A percentile compares a stretch with the other conserved stretches of the same genome.
phyloP scores from a whole-genome alignment of 2,888 invertebrate genomes.

The Phyto melanocephala region DNA sequence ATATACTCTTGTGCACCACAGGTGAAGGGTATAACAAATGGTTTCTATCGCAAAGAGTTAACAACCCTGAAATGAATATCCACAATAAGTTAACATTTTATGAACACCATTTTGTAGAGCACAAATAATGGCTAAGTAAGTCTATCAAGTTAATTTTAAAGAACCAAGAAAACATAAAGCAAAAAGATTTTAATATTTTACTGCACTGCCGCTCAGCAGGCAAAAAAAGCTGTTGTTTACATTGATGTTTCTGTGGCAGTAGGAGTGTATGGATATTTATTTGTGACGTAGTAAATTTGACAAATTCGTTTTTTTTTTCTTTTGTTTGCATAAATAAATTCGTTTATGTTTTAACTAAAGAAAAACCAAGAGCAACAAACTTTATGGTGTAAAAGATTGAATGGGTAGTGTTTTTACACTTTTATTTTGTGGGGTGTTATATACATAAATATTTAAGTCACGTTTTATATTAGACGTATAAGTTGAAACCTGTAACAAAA shows the following conservation, averaged over 20 bases:
- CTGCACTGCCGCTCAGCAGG: neutral
- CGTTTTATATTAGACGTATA: slow-evolving; percentile 63
- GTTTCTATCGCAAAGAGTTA: no score
- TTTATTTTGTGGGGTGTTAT: neutral
- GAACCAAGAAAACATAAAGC: no score
- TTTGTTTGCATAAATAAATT: slow-evolving; percentile 1
- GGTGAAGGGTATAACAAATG: no score
- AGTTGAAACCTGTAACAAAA: slow-evolving; percentile 54
- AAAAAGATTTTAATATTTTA: neutral
- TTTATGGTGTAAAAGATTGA: slow-evolving; percentile 47
- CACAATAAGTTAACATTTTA: no score
- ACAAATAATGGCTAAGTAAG: no score
- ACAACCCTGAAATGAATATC: no score
- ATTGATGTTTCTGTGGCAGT: neutral
- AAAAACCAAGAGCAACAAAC: slow-evolving; percentile 21
- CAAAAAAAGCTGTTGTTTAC: neutral
- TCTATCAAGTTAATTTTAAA: no score
- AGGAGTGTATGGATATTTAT: neutral
- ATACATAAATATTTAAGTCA: slow-evolving; percentile 59
- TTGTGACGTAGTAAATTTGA: slow-evolving; percentile 13
- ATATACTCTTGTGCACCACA: no score
- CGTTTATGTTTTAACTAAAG: neutral
- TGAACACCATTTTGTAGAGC: no score
- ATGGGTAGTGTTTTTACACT: slow-evolving; percentile 10
- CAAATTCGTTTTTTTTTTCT: slow-evolving; percentile 35